Conservation (phyloP, 2,888 invertebrate genomes). For the Imbricaverruca yamaguchii region DNA sequence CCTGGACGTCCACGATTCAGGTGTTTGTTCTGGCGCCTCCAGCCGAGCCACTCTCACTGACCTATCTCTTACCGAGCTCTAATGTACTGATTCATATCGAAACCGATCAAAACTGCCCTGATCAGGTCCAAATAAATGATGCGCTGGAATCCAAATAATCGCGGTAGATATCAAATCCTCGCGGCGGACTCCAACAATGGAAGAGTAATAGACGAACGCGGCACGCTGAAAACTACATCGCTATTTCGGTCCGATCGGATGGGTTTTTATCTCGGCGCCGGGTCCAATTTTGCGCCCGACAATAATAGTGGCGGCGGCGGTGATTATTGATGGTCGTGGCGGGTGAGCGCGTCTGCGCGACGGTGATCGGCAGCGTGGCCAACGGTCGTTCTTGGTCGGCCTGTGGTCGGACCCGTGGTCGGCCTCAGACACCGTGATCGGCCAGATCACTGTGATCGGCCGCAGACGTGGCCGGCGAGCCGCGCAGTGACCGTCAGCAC, state of each 20-base stretch:
- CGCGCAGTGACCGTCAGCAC: no score
- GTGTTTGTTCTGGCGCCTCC: slow-evolving; percentile 2
- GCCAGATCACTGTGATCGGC: no score
- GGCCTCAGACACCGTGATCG: neutral
- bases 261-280: neutral
- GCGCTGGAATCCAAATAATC: slow-evolving; percentile 16
- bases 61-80: neutral
- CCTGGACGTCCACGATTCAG: neutral
- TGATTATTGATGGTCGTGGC: neutral
- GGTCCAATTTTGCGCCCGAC: neutral
- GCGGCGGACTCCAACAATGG: neutral
- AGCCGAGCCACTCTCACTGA: neutral
- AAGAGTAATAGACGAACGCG: neutral
- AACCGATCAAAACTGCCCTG: neutral
- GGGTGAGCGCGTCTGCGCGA: no score
- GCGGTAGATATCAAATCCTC: neutral
- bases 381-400: no score
- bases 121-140: slow-evolving; percentile 17
- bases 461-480: neutral
- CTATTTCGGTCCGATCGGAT: neutral
- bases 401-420: no score
- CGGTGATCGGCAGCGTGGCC: no score
- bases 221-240: neutral
- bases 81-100: slow-evolving; percentile 7
- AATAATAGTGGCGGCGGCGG: neutral